These are phyloP conservation scores for Brachylomia viminalis DNA, from an alignment of 2,888 invertebrate genomes.

Conservation along the genomic window DNA sequence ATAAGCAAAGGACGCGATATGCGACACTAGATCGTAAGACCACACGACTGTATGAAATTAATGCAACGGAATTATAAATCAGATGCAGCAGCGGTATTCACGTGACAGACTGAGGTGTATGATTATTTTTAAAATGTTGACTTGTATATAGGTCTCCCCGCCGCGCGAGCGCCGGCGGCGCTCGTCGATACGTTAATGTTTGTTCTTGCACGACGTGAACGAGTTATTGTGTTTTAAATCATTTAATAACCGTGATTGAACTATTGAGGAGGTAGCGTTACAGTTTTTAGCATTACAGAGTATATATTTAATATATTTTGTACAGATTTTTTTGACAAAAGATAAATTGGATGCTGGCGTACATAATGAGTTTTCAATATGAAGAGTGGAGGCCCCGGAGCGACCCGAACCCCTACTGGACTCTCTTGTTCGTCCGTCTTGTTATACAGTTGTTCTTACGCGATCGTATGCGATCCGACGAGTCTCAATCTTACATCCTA, in stretches of 20 bases:
- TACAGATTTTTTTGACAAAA: slow-evolving; percentile 91
- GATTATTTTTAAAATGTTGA: slow-evolving; percentile 86
- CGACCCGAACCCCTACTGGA: slow-evolving; percentile 81
- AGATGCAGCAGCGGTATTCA: slow-evolving; percentile 79
- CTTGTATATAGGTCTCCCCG: slow-evolving; percentile 87
- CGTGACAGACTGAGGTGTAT: slow-evolving; percentile 83
- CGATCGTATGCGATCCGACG: slow-evolving; percentile 75
- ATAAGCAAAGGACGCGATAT: slow-evolving; percentile 89
- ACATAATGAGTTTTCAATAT: slow-evolving; percentile 89
- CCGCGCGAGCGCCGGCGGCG: slow-evolving; percentile 69
- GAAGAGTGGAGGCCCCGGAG: slow-evolving; percentile 86
- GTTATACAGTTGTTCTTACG: slow-evolving; percentile 73
- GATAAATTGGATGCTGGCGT: slow-evolving; percentile 91
- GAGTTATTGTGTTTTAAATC: slow-evolving; percentile 90
- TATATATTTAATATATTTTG: slow-evolving; percentile 91
- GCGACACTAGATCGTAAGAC: slow-evolving; percentile 85
- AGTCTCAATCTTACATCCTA: slow-evolving; percentile 71
- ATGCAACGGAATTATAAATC: slow-evolving; percentile 87
- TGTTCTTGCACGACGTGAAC: slow-evolving; percentile 88
- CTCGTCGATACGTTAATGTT: slow-evolving; percentile 85
- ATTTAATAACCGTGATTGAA: slow-evolving; percentile 90
- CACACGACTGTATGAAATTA: slow-evolving; percentile 85
- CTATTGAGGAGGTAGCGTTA: slow-evolving; percentile 90
- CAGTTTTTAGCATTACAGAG: slow-evolving; percentile 91
- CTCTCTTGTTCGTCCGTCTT: slow-evolving; percentile 83